phyloP scores from a whole-genome alignment of 2,113 vertebrate genomes.

The Eubucco bourcierii region DNA sequence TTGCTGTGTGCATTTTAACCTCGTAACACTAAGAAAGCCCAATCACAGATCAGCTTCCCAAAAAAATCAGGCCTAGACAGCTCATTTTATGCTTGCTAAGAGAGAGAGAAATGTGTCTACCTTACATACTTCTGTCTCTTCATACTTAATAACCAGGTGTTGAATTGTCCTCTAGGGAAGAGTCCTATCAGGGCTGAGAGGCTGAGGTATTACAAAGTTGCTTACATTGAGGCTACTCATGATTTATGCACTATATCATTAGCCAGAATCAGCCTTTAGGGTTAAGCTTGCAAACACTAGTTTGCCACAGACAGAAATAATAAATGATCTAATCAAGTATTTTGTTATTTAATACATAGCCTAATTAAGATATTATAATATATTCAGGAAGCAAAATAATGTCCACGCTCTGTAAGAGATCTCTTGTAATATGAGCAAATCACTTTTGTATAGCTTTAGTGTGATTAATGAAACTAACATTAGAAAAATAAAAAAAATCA shows the following conservation, averaged over 20 bases:
- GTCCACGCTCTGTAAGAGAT: not conserved
- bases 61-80: not conserved
- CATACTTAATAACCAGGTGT: not conserved
- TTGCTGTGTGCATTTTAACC: not conserved
- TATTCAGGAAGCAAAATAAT: constrained; percentile 9
- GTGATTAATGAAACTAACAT: constrained; percentile 30
- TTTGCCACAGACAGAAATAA: constrained; percentile 10
- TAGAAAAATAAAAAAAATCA: constrained; percentile 45
- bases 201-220: not conserved
- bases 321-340: constrained; percentile 26
- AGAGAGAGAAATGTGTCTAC: not conserved
- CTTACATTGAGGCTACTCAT: not conserved
- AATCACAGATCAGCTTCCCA: not conserved
- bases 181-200: not conserved
- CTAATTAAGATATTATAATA: constrained; percentile 20
- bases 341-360: constrained; percentile 17
- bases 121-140: not conserved
- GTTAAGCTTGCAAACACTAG: constrained; percentile 6
- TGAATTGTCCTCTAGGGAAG: not conserved
- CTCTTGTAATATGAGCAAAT: constrained; percentile 24
- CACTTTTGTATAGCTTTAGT: constrained; percentile 7
- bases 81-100: not conserved
- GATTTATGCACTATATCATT: not conserved
- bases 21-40: not conserved
- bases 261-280: constrained; percentile 5